Evolutionary conservation across 2,113 vertebrate genomes (phyloP).

Genomic region (Heloderma charlesbogerti): DNA sequence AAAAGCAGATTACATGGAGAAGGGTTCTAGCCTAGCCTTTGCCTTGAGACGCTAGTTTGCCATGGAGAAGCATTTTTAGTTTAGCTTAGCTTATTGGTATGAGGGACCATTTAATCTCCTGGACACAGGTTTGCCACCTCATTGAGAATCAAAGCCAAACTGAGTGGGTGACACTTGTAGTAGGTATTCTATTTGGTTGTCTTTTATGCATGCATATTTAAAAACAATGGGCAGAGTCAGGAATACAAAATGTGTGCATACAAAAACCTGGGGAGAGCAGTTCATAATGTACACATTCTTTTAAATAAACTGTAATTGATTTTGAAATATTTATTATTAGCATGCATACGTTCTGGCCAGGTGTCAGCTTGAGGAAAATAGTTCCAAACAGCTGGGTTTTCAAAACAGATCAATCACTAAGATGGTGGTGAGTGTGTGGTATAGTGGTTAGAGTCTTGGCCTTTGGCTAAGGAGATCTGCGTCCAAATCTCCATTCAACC

Average conservation of each 20-base stretch:
- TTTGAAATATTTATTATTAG: not conserved
- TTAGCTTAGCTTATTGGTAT: too few relatives aligned
- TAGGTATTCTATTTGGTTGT: too few relatives aligned
- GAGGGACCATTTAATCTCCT: too few relatives aligned
- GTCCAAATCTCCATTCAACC: not conserved
- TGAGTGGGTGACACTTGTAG: too few relatives aligned
- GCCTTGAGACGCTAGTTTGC: too few relatives aligned
- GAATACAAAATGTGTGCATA: not conserved
- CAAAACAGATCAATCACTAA: not conserved
- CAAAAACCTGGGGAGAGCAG: not conserved
- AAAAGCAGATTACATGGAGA: not conserved
- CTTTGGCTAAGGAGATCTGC: not conserved
- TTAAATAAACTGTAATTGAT: not conserved
- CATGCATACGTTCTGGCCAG: not conserved
- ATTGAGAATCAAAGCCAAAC: too few relatives aligned
- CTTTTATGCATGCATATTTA: too few relatives aligned
- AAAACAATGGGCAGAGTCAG: too few relatives aligned
- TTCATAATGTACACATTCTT: not conserved
- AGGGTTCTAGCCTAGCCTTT: too few relatives aligned
- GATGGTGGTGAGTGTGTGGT: not conserved
- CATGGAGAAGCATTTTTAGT: too few relatives aligned
- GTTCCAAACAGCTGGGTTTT: not conserved
- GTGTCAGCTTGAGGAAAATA: too few relatives aligned
- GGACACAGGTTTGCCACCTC: too few relatives aligned
- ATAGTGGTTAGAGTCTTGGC: not conserved